Conservation (phyloP, 2,797 vertebrate genomes). For the Tauraco hartlaubi region DNA sequence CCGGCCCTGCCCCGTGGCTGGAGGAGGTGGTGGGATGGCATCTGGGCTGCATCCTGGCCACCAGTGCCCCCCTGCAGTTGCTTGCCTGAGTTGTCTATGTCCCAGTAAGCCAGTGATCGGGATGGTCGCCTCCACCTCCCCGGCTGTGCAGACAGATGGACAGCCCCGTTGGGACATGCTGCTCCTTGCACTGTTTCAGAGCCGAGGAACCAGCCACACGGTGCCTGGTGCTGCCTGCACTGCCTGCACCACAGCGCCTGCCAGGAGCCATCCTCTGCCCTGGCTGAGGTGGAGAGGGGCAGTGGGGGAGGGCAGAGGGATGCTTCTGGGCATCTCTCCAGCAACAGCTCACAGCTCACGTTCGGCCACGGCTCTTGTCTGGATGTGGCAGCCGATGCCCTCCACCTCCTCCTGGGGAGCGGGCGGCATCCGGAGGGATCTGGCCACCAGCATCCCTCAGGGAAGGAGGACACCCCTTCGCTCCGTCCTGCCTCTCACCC, state of each 20-base stretch:
- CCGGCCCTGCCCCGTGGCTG: background rate
- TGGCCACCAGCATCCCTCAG: fast-evolving
- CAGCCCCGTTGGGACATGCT: background rate
- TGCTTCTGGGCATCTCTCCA: background rate
- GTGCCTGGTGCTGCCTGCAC: background rate
- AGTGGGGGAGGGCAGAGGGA: background rate
- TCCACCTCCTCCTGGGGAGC: background rate
- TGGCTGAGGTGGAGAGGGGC: fast-evolving
- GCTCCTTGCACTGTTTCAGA: conserved; percentile 26
- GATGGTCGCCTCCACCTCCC: background rate
- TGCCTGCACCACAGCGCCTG: background rate
- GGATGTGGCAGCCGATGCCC: background rate
- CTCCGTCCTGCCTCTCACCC: background rate
- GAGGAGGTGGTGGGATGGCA: background rate
- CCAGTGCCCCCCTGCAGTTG: background rate
- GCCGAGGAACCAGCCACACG: background rate
- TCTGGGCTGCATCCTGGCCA: background rate
- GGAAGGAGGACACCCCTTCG: background rate
- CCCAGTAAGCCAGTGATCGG: fast-evolving
- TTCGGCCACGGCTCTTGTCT: fast-evolving
- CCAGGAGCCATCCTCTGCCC: background rate
- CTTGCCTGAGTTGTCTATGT: background rate
- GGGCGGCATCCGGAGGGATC: background rate
- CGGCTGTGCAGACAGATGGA: background rate
- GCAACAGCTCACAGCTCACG: background rate